Evolutionary conservation across 2,888 invertebrate species (phyloP).

Genomic region (Gymnosoma rotundatum): DNA sequence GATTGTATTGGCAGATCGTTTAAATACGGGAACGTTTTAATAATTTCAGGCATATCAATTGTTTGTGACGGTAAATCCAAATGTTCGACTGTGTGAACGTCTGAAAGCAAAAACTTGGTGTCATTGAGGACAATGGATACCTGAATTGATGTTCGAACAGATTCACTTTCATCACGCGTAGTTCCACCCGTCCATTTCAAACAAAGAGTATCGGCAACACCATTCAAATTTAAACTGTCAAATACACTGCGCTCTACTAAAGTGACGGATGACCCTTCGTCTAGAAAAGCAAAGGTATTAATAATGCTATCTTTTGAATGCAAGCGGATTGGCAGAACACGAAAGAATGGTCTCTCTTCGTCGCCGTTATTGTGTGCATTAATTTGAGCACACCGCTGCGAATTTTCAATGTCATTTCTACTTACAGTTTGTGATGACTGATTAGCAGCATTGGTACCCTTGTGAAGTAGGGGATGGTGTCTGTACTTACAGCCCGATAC

Average conservation of each 20-base stretch:
- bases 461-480: neutral
- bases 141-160: neutral
- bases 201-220: neutral
- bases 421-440: constrained; percentile 28
- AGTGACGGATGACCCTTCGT: neutral
- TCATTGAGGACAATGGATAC: constrained; percentile 1
- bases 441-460: neutral
- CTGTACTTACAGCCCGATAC: constrained; percentile 26
- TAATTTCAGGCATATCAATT: neutral
- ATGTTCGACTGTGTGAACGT: constrained; percentile 13
- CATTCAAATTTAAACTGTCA: constrained; percentile 6
- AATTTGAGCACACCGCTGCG: neutral
- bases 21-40: neutral
- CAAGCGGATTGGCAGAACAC: constrained; percentile 26
- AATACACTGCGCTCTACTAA: constrained; percentile 40
- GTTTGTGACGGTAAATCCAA: neutral
- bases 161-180: constrained; percentile 19
- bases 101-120: constrained; percentile 6
- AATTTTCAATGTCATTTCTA: constrained; percentile 1
- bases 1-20: neutral
- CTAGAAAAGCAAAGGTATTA: constrained; percentile 3
- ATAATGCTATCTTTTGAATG: constrained; percentile 40
- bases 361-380: neutral
- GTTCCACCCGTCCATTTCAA: constrained; percentile 25
- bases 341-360: constrained; percentile 12